Percentiles rank a stretch among this genome's conserved stretches.
These are phyloP conservation scores for Oryctes rhinoceros DNA, from an alignment of 1,140 invertebrate species.

Conservation along the genomic window DNA sequence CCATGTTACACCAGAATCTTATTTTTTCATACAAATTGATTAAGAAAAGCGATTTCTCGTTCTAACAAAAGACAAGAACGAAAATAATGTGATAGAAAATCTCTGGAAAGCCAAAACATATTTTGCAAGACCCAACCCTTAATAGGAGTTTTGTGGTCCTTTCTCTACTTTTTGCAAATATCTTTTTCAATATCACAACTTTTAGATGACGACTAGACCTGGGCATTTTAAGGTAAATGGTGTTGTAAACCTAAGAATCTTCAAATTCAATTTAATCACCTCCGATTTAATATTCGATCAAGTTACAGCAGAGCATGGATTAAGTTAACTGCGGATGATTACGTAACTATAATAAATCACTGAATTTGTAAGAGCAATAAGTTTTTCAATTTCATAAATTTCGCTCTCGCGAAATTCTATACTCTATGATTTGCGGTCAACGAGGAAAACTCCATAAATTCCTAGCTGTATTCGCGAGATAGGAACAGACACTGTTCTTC, in stretches of 20 bases:
- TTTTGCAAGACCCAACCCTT: no score
- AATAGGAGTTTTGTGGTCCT: no score
- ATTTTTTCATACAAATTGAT: no score
- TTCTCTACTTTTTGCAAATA: no score
- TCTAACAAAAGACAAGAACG: no score
- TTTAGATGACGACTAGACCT: no score
- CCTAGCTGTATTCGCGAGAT: background rate
- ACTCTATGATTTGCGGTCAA: constrained; percentile 16
- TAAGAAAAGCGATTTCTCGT: no score
- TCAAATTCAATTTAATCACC: constrained; percentile 19
- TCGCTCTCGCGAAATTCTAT: background rate
- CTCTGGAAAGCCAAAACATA: no score
- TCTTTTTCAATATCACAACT: no score
- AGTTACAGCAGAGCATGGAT: background rate
- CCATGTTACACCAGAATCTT: no score
- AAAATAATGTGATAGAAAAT: no score
- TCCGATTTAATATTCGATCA: background rate
- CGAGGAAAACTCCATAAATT: constrained; percentile 15
- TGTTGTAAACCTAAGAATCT: background rate
- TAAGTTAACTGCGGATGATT: constrained; percentile 24
- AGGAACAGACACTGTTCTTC: background rate
- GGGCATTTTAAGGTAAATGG: no score
- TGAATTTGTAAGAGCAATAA: background rate
- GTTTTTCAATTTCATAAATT: constrained; percentile 27
- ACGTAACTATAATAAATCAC: constrained; percentile 12